Evolutionary conservation across 2,797 vertebrate species (phyloP), one percentile per base, ranked within the genome.

Genomic region (Melanitta fusca): DNA sequence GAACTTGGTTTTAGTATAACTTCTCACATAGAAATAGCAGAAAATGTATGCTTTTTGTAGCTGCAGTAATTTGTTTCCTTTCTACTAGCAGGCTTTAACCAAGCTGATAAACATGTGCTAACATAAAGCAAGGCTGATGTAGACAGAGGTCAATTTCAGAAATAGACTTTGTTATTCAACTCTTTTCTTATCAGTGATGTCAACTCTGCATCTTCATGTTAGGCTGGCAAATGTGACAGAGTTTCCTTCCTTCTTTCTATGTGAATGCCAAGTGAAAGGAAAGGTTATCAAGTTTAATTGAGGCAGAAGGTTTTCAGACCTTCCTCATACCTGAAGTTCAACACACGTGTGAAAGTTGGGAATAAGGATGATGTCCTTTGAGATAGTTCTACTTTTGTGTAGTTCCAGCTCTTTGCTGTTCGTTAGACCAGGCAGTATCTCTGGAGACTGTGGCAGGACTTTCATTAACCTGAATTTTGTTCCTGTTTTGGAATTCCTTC

Each of bases 1-100:
- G 62, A 30, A 82, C 77, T 95, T 91, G 68, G 22, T 81, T 95
- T 92, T 60, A 53, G 11, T 89, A 66, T 81, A 82, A 41, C 18
- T n/a, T 79, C 49, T 87, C 20, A 22, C 47, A 24, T 49, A 49
- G 22, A 8, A 49, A 24, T 49, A 49, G 47, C 47, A 49, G 47
- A 49, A 49, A 49, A 49, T 3, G 9, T 51, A 64, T 0, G 1
- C 8, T 57, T 91, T 13, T 13, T 77, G 22, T 73, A 69, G 22
- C 39, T 71, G 62, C 39, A 65, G 21, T 69, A 39, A 30, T 39
- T 88, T 36, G 10, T 5, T 17, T 79, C 93, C 49, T 64, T 7
- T 57, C 43, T 66, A 8, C 60, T 22, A 53, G 38, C 10, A 66
- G 34, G 28, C 74, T 91, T 88, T 58, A 80, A 38, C n/a, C 20